Percentiles rank a stretch among this genome's conserved stretches.
Conservation (phyloP, 1,140 invertebrate genomes). For the Spodoptera litura region DNA sequence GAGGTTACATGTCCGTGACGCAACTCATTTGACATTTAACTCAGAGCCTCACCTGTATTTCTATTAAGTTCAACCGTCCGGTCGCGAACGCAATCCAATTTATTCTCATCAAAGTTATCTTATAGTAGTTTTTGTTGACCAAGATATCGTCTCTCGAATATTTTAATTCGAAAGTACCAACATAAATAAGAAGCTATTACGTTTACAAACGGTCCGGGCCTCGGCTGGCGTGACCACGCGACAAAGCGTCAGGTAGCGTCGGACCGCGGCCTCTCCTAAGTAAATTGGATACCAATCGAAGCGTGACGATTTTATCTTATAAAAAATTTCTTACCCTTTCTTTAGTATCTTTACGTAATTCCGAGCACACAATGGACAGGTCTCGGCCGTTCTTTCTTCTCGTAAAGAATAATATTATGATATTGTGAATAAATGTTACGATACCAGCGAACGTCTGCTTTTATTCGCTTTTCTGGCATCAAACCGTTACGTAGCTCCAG, state of each 20-base stretch:
- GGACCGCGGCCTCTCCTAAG: conserved; percentile 65
- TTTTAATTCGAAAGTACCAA: conserved; percentile 80
- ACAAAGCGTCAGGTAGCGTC: conserved; percentile 72
- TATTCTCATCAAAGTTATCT: conserved; percentile 66
- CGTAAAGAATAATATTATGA: conserved; percentile 53
- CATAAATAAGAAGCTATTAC: conserved; percentile 78
- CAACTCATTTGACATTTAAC: conserved; percentile 30
- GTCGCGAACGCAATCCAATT: conserved; percentile 67
- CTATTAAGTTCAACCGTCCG: conserved; percentile 24
- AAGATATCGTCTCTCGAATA: conserved; percentile 63
- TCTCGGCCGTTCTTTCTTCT: conserved; percentile 47
- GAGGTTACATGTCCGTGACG: conserved; percentile 20
- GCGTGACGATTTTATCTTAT: conserved; percentile 78
- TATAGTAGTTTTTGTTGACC: conserved; percentile 58
- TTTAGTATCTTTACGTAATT: conserved; percentile 77
- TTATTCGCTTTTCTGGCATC: conserved; percentile 27
- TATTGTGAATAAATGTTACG: conserved; percentile 50
- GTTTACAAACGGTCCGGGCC: conserved; percentile 59
- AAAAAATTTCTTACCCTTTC: conserved; percentile 78
- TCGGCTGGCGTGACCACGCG: conserved; percentile 73
- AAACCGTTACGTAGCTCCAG: conserved; percentile 32
- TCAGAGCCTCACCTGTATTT: conserved; percentile 16
- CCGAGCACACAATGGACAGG: conserved; percentile 71
- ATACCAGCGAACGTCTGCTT: conserved; percentile 32
- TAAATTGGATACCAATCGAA: conserved; percentile 82